Evolutionary conservation across 2,797 vertebrate genomes (phyloP).

Genomic region (Xenentodon cancila): DNA sequence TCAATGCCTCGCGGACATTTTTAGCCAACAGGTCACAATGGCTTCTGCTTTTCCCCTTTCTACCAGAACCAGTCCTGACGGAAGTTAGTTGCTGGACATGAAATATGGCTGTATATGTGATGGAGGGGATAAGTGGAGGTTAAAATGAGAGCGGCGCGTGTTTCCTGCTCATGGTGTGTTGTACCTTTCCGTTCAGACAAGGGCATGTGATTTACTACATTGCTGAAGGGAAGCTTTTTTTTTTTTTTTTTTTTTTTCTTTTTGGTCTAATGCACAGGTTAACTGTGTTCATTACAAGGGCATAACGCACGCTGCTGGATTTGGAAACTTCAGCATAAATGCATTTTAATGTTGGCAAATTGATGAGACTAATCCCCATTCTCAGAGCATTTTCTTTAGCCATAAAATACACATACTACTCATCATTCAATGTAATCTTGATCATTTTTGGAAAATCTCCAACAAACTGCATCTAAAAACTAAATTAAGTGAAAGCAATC

Average conservation of each 20-base stretch:
- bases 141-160: constrained; percentile 53
- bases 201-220: constrained; percentile 77
- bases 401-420: constrained; percentile 51
- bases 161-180: constrained; percentile 56
- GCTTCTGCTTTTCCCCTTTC: constrained; percentile 28
- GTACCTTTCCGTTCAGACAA: constrained; percentile 65
- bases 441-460: constrained; percentile 16
- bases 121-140: constrained; percentile 66
- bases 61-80: constrained; percentile 48
- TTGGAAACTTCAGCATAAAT: constrained; percentile 74
- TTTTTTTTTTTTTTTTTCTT: constrained; percentile 45
- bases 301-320: constrained; percentile 69
- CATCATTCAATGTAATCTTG: constrained; percentile 45
- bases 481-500: constrained; percentile 22
- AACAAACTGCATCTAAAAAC: constrained; percentile 26
- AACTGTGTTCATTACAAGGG: constrained; percentile 75
- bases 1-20: constrained; percentile 56
- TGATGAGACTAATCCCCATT: constrained; percentile 57
- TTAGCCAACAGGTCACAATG: constrained; percentile 54
- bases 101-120: constrained; percentile 42
- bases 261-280: constrained; percentile 58
- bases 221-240: constrained; percentile 74
- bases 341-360: constrained; percentile 69
- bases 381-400: constrained; percentile 30
- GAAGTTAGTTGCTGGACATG: constrained; percentile 72